Evolutionary conservation across 1,140 invertebrate genomes (phyloP).

Genomic region (Charaxes varanes): DNA sequence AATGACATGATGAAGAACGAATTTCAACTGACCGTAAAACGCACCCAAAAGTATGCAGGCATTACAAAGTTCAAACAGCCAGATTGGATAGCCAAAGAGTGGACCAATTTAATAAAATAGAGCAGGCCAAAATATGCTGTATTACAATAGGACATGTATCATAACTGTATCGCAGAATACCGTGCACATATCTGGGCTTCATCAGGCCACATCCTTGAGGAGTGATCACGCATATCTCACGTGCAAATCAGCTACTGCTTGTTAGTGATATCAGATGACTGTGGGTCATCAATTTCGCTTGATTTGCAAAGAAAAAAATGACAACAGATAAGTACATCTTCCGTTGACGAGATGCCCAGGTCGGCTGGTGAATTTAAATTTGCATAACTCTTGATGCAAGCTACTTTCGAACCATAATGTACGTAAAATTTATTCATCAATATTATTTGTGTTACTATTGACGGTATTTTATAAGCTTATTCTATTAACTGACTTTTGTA

Average conservation of each 20-base stretch:
- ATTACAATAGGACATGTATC: constrained; percentile 14
- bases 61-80: constrained; percentile 7
- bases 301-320: constrained; percentile 49
- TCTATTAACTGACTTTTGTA: too few relatives aligned
- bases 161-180: constrained; percentile 20
- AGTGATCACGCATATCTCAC: constrained; percentile 36
- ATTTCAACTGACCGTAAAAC: constrained; percentile 21
- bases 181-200: constrained; percentile 2
- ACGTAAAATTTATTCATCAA: background rate
- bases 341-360: constrained; percentile 19
- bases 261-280: constrained; percentile 55
- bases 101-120: constrained; percentile 7
- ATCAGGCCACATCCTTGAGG: constrained; percentile 17
- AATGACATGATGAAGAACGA: too few relatives aligned
- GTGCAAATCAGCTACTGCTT: constrained; percentile 52
- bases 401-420: background rate
- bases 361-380: constrained; percentile 30
- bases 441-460: too few relatives aligned
- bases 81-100: constrained; percentile 5
- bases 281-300: constrained; percentile 50
- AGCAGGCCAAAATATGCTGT: constrained; percentile 12
- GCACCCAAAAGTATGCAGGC: constrained; percentile 25
- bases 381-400: constrained; percentile 1
- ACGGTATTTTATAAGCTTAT: too few relatives aligned
- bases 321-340: constrained; percentile 34